Evolutionary conservation across 2,797 vertebrate species (phyloP).

Genomic region (Acipenser transmontanus): DNA sequence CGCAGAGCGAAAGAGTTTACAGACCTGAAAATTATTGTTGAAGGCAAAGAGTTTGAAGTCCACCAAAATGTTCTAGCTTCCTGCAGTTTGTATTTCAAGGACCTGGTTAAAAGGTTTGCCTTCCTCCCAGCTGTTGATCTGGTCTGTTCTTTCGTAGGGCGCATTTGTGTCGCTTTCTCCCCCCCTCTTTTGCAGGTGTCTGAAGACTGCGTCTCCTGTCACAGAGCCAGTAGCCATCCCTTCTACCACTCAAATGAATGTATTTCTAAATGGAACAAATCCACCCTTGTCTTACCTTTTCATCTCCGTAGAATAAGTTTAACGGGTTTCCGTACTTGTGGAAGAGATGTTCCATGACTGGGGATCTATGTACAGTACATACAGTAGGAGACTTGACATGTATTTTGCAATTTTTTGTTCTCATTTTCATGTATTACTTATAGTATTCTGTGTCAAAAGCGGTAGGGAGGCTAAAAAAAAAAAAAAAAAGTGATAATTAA

Average conservation of each 20-base stretch:
- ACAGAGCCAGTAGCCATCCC: conserved; percentile 81
- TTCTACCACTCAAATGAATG: conserved; percentile 56
- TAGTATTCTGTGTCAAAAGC: too few relatives aligned
- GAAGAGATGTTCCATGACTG: conserved; percentile 65
- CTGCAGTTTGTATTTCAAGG: conserved; percentile 99
- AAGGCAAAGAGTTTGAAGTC: conserved; percentile 99
- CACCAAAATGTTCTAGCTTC: conserved; percentile 99
- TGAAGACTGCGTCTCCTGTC: conserved; percentile 75
- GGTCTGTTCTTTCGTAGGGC: conserved; percentile 79
- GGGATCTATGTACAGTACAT: conserved; percentile 23
- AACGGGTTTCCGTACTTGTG: conserved; percentile 17
- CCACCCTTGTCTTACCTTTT: conserved; percentile 10
- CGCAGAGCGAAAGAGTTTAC: conserved; percentile 99
- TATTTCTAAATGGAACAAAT: conserved; percentile 48
- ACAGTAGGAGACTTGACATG: too few relatives aligned
- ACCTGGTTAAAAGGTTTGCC: conserved; percentile 99
- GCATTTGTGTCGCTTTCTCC: conserved; percentile 73
- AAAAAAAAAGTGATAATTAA: too few relatives aligned
- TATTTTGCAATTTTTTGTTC: conserved; percentile 1
- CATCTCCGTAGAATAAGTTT: conserved; percentile 9
- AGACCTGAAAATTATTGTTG: conserved; percentile 99
- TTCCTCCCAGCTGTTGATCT: conserved; percentile 86
- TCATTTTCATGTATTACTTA: too few relatives aligned
- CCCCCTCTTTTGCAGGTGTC: conserved; percentile 75
- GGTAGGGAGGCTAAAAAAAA: too few relatives aligned